Evolutionary conservation across 1,140 invertebrate species (phyloP).

Genomic region (Berghia stephanieae): DNA sequence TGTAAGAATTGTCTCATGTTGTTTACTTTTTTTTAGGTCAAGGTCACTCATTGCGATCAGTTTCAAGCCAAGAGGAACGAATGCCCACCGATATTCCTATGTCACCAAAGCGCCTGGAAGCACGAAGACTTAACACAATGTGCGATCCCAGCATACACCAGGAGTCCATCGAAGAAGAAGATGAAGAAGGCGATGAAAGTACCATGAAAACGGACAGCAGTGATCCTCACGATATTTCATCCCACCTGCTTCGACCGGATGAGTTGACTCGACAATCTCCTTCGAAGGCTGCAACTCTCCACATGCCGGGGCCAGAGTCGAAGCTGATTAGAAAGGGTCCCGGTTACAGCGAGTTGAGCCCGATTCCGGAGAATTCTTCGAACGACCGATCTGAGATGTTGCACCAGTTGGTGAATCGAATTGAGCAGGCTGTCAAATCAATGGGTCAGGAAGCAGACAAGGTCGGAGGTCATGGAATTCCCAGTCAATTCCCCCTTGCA

Average conservation of each 20-base stretch:
- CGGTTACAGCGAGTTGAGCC: conserved; percentile 54
- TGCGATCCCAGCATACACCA: conserved; percentile 41
- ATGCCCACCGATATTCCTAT: conserved; percentile 54
- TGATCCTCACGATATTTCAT: not conserved
- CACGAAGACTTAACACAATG: conserved; percentile 38
- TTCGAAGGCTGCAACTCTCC: not conserved
- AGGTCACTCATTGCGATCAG: conserved; percentile 52
- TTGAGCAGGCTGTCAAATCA: conserved; percentile 10
- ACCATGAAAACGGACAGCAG: not conserved
- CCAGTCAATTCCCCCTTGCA: not conserved
- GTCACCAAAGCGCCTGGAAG: conserved; percentile 38
- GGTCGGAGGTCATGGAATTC: not conserved
- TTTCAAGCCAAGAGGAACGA: conserved; percentile 38
- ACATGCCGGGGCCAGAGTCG: not conserved
- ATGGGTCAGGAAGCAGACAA: not conserved
- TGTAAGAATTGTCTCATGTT: not conserved
- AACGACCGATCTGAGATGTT: conserved; percentile 15
- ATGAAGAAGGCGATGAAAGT: conserved; percentile 34
- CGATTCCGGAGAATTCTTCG: conserved; percentile 25
- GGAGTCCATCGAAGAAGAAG: conserved; percentile 48
- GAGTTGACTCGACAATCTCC: not conserved
- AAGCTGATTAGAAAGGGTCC: conserved; percentile 52
- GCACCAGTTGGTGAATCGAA: conserved; percentile 22
- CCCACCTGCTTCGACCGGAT: not conserved
- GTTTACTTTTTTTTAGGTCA: conserved; percentile 51